phyloP scores from a whole-genome alignment of 2,797 vertebrate species.

The Periparus ater region DNA sequence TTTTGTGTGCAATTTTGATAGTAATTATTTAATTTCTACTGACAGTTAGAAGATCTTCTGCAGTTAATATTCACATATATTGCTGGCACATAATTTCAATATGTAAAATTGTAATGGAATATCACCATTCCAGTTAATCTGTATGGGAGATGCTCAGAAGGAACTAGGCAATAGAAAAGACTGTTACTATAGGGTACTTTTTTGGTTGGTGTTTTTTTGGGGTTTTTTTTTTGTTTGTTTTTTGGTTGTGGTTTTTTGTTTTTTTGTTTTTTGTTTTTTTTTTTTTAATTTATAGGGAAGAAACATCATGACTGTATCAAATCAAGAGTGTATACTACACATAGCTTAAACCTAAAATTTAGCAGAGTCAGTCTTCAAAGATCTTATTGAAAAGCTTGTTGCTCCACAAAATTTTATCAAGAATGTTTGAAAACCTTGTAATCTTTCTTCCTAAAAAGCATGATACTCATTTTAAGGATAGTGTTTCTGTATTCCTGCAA shows the following conservation, averaged over 20 bases:
- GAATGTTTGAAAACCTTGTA: neutral
- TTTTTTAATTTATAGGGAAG: neutral
- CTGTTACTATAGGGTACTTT: neutral
- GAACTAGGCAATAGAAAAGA: neutral
- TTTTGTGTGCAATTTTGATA: neutral
- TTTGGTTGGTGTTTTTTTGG: neutral
- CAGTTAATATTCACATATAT: neutral
- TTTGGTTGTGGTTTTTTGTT: no score
- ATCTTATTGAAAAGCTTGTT: neutral
- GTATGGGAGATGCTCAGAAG: neutral
- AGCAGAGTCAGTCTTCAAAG: neutral
- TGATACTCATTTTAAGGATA: neutral
- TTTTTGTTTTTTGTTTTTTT: neutral
- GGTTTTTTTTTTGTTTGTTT: no score
- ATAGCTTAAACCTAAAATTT: neutral
- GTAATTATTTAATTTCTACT: neutral
- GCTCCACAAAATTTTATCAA: neutral
- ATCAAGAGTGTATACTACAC: neutral
- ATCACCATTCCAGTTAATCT: neutral
- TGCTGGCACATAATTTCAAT: neutral
- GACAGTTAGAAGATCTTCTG: neutral
- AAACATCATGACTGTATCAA: neutral
- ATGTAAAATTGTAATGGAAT: neutral
- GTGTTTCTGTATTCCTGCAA: neutral
- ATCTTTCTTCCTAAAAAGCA: neutral